These are phyloP conservation scores for Drosophila suboccidentalis DNA, from an alignment of 2,888 invertebrate genomes.

Conservation along the genomic window DNA sequence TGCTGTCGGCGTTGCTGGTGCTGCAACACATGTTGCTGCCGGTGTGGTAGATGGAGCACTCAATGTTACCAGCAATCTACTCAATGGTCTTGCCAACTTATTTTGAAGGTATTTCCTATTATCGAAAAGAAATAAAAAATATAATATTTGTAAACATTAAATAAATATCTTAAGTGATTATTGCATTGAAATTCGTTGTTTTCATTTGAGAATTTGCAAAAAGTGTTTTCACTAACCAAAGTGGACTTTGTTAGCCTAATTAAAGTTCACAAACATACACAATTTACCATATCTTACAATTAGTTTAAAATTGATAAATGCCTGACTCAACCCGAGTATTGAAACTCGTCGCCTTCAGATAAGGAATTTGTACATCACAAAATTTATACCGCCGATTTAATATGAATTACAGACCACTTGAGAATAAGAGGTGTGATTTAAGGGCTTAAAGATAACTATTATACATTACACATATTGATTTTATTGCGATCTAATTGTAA, in stretches of 20 bases:
- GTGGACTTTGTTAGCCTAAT: neutral
- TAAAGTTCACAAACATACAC: neutral
- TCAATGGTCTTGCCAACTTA: conserved; percentile 23
- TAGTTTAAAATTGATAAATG: neutral
- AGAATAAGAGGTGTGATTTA: conserved; percentile 9
- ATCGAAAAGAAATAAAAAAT: neutral
- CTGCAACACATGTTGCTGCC: conserved; percentile 22
- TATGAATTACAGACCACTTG: conserved; percentile 20
- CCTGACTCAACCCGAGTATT: neutral
- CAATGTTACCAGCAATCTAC: conserved; percentile 14
- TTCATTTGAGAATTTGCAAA: neutral
- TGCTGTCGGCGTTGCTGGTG: conserved; percentile 9
- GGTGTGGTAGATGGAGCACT: conserved; percentile 21
- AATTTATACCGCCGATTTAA: conserved; percentile 8
- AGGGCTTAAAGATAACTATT: neutral
- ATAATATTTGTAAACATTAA: neutral
- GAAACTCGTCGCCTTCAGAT: conserved; percentile 6
- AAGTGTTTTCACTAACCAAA: neutral
- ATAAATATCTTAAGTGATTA: neutral
- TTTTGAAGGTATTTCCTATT: conserved; percentile 1
- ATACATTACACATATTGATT: neutral
- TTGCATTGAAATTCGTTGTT: neutral
- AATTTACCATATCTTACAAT: neutral
- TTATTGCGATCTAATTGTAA: neutral
- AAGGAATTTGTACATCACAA: conserved; percentile 36